Percentiles rank a stretch among this genome's conserved stretches.
Evolutionary conservation across 2,888 invertebrate genomes (phyloP).

Genomic region (Tillus elongatus): DNA sequence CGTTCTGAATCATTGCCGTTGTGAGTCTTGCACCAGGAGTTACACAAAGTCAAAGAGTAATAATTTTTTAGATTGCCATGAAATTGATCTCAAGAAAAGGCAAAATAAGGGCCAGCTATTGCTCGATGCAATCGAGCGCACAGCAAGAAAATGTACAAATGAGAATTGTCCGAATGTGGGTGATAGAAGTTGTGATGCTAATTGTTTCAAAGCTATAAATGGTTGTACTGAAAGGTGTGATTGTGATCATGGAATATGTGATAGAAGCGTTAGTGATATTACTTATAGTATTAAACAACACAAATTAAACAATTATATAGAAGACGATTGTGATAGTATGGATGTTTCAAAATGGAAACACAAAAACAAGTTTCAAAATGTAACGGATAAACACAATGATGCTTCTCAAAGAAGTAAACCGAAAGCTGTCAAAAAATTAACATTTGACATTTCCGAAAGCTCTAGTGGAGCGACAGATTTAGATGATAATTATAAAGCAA

Average conservation of each 20-base stretch:
- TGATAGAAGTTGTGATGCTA: slow-evolving; percentile 16
- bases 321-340: slow-evolving; percentile 40
- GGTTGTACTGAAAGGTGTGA: slow-evolving; percentile 25
- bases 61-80: slow-evolving; percentile 32
- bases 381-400: slow-evolving; percentile 5
- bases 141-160: slow-evolving; percentile 22
- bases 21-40: neutral
- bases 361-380: too few relatives aligned
- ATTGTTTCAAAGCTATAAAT: slow-evolving; percentile 10
- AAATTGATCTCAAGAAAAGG: slow-evolving; percentile 34
- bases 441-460: slow-evolving; percentile 10
- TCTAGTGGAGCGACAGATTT: slow-evolving; percentile 5
- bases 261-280: slow-evolving; percentile 39
- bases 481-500: slow-evolving; percentile 4
- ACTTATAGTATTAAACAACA: slow-evolving; percentile 38
- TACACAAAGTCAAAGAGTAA: neutral
- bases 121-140: slow-evolving; percentile 39
- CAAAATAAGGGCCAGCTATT: slow-evolving; percentile 35
- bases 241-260: slow-evolving; percentile 32
- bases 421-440: slow-evolving; percentile 32
- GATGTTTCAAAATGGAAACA: slow-evolving; percentile 23
- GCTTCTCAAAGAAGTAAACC: slow-evolving; percentile 19
- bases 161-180: slow-evolving; percentile 11
- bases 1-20: too few relatives aligned
- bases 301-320: slow-evolving; percentile 35